phyloP scores from a whole-genome alignment of 2,113 vertebrate species.

The Glaucidium brasilianum region DNA sequence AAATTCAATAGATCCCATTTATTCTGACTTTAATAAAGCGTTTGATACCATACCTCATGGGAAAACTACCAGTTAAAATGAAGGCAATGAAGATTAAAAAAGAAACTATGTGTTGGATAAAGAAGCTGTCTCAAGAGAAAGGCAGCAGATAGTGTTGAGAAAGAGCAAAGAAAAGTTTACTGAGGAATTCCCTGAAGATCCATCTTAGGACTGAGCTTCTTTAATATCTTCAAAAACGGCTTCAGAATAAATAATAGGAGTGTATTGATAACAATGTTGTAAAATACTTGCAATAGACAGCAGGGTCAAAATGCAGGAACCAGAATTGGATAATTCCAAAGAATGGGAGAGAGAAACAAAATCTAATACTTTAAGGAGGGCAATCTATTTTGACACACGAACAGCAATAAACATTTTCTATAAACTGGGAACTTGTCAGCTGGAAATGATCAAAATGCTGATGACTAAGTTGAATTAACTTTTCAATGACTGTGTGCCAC shows the following conservation, averaged over 20 bases:
- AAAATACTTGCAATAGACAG: neutral
- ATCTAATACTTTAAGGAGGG: neutral
- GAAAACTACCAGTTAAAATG: neutral
- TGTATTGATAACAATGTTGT: neutral
- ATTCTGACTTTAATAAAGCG: neutral
- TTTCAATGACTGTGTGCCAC: neutral
- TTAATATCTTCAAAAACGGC: neutral
- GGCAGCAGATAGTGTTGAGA: neutral
- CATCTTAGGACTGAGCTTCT: neutral
- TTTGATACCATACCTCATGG: neutral
- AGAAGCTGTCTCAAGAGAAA: neutral
- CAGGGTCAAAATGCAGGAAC: neutral
- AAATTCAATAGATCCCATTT: neutral
- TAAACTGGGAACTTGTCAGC: neutral
- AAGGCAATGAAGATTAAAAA: slow-evolving; percentile 2
- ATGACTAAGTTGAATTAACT: neutral
- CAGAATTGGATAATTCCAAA: neutral
- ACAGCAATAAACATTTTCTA: neutral
- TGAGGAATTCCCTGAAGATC: neutral
- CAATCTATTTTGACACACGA: neutral
- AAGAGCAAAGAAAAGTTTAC: neutral
- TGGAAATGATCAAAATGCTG: neutral
- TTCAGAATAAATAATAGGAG: neutral
- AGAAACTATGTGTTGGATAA: neutral
- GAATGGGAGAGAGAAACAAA: neutral